Percentiles rank a stretch among this genome's conserved stretches.
These are phyloP conservation scores for Phyllotreta striolata DNA, from an alignment of 2,888 invertebrate species.

Conservation along the genomic window DNA sequence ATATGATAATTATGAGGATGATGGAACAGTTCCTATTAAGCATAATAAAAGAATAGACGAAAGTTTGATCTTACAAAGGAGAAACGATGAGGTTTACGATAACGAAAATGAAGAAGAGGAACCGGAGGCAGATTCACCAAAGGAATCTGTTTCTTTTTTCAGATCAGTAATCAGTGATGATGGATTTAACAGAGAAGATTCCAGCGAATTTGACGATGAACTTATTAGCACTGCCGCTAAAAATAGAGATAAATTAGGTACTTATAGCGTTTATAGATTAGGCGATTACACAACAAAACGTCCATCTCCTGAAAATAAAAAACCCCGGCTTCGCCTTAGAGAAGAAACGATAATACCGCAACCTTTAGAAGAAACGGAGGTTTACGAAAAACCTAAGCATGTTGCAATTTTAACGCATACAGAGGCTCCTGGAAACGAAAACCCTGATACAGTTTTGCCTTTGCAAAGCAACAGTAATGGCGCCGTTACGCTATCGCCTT, in stretches of 20 bases:
- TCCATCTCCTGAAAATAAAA: no score
- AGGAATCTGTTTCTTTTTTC: background rate
- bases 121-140: background rate
- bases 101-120: background rate
- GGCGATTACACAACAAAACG: constrained; percentile 20
- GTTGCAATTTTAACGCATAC: background rate
- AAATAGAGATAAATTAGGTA: background rate
- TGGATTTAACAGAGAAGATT: background rate
- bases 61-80: constrained; percentile 2
- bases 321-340: no score
- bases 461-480: background rate
- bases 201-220: background rate
- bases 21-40: no score
- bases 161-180: background rate
- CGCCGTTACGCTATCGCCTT: background rate
- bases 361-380: background rate
- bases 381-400: constrained; percentile 2
- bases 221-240: background rate
- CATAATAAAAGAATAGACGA: background rate
- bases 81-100: constrained; percentile 4
- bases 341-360: background rate
- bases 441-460: no score
- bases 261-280: constrained; percentile 21
- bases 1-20: no score
- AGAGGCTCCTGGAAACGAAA: no score